Conservation (phyloP, 1,140 invertebrate species). For the Chelonus insularis region DNA sequence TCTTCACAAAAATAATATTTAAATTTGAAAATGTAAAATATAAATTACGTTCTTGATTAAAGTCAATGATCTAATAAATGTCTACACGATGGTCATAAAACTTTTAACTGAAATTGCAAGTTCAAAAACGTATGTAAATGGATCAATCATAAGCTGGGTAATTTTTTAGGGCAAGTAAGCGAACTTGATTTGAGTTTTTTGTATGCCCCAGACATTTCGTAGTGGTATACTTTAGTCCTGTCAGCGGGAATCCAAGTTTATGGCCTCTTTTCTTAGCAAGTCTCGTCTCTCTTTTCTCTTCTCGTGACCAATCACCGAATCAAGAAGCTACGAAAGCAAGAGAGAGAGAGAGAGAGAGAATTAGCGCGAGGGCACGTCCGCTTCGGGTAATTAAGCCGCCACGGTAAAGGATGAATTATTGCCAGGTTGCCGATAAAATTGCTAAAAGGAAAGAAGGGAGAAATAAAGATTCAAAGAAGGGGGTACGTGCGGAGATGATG, state of each 20-base stretch:
- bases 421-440: conserved; percentile 33
- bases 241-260: conserved; percentile 33
- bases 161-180: neutral
- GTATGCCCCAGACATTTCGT: conserved; percentile 8
- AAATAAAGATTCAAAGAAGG: conserved; percentile 14
- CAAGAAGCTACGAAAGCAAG: conserved; percentile 18
- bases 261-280: conserved; percentile 20
- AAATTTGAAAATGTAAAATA: no score
- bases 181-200: conserved; percentile 9
- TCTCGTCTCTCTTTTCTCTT: neutral
- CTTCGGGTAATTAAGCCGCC: conserved; percentile 39
- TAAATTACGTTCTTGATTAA: no score
- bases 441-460: conserved; percentile 21
- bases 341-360: conserved; percentile 22
- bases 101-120: no score
- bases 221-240: conserved; percentile 15
- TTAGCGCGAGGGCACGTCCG: conserved; percentile 34
- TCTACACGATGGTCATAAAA: no score
- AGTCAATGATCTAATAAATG: no score
- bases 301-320: conserved; percentile 34
- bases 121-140: no score
- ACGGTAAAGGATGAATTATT: conserved; percentile 41
- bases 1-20: no score
- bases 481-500: conserved; percentile 5
- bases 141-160: no score